Evolutionary conservation across 2,888 invertebrate species (phyloP).

Genomic region (Nemotelus nigrinus): DNA sequence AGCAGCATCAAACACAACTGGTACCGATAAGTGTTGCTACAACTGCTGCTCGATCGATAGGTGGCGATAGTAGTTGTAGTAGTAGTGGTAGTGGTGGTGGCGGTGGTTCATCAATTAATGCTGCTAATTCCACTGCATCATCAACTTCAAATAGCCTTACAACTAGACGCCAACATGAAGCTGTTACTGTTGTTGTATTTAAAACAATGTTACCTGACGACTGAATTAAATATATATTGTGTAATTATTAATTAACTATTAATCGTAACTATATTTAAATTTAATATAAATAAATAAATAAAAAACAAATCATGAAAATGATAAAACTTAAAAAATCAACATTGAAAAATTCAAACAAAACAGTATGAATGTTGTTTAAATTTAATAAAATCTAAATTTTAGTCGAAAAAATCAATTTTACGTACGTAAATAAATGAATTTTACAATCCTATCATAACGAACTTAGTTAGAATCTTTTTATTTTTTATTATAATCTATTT

Average conservation of each 20-base stretch:
- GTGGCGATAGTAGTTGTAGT: conserved; percentile 41
- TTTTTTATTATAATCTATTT: conserved; percentile 30
- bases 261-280: background rate
- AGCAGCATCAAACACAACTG: conserved; percentile 40
- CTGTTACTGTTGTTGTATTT: conserved; percentile 67
- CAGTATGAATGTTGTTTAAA: conserved; percentile 16
- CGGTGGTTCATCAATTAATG: background rate
- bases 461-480: conserved; percentile 28
- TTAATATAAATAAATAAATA: conserved; percentile 31
- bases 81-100: conserved; percentile 40
- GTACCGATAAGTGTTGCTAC: conserved; percentile 22
- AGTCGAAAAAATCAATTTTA: conserved; percentile 13
- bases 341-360: conserved; percentile 21
- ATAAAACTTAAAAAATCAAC: conserved; percentile 29
- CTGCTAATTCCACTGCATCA: background rate
- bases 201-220: conserved; percentile 67
- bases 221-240: conserved; percentile 59
- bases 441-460: conserved; percentile 23
- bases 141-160: conserved; percentile 19
- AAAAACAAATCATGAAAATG: conserved; percentile 36
- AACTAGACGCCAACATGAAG: conserved; percentile 54
- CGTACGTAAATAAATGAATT: conserved; percentile 25
- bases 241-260: conserved; percentile 29
- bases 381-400: conserved; percentile 7
- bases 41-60: conserved; percentile 27